Evolutionary conservation across 2,888 invertebrate genomes (phyloP), one percentile per base, ranked within the genome.

Genomic region (Eurytoma californica): DNA sequence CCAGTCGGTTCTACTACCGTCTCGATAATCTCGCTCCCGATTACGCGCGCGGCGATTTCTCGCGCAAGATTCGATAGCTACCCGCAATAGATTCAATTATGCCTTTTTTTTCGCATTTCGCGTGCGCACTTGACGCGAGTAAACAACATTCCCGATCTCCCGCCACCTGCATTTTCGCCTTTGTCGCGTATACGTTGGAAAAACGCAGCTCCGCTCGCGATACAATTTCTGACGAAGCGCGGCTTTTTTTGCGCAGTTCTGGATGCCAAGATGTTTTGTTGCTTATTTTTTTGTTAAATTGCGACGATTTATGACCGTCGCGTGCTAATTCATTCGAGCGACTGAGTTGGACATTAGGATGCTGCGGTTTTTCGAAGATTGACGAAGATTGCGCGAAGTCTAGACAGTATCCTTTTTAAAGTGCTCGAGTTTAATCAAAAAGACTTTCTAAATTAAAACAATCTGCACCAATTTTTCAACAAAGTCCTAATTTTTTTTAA

Each of bases 351-450:
- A 77, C 79, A 72, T 72, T 63, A 72, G 72, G 72, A 63, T 49
- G 61, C 73, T 81, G 81, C 79, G 82, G 80, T 82, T 84, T 77
- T 63, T 72, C 58, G 72, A 80, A 80, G 80, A 75, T 80, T 77
- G 82, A 77, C 65, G 61, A 49, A 79, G 82, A 77, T 82, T n/a
- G 65, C 79, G 77, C 67, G 53, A 49, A 65, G 82, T 84, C 84
- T 83, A 80, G 61, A 78, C 51, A 51, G 81, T 82, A 83, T 83
- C 81, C 83, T 84, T 60, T 77, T 82, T 74, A 72, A 39, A 39
- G 9, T 7, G 5, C 9, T 39, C 39, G 9, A 39, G 39, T 39
- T 39, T 39, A 39, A 39, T 39, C 9, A 39, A 39, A 39, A 39
- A 39, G 39, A 1, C 39, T 39, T 39, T 39, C 39, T 39, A 4